Conservation (phyloP, 2,113 vertebrate species). For the Carassius carassius region DNA sequence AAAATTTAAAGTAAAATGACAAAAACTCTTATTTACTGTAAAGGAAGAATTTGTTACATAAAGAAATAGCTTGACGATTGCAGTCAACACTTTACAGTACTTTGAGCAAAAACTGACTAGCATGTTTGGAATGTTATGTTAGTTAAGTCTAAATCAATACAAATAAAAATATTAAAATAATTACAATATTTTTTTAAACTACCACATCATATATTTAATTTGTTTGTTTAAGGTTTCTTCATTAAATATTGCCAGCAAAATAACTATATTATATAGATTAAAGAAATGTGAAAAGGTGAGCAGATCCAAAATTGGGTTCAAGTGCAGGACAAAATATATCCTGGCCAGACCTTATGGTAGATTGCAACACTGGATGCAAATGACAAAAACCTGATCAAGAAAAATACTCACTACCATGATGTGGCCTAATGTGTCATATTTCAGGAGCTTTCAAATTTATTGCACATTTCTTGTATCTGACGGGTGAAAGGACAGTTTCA, state of each 20-base stretch:
- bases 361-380: slow-evolving; percentile 19
- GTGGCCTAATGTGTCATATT: background rate
- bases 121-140: no score
- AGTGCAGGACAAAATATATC: no score
- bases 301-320: no score
- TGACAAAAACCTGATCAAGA: slow-evolving; percentile 51
- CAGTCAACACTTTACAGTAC: no score
- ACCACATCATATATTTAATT: no score
- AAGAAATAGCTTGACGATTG: no score
- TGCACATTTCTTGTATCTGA: slow-evolving; percentile 22
- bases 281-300: no score
- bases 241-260: background rate
- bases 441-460: background rate
- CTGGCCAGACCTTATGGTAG: background rate
- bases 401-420: slow-evolving; percentile 17
- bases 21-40: no score
- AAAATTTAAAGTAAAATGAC: no score
- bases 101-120: no score
- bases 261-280: background rate
- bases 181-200: background rate
- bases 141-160: no score
- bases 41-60: no score
- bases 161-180: background rate
- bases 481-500: slow-evolving; percentile 30
- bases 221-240: background rate